phyloP scores from a whole-genome alignment of 2,113 vertebrate genomes.

The Atrichornis clamosus region DNA sequence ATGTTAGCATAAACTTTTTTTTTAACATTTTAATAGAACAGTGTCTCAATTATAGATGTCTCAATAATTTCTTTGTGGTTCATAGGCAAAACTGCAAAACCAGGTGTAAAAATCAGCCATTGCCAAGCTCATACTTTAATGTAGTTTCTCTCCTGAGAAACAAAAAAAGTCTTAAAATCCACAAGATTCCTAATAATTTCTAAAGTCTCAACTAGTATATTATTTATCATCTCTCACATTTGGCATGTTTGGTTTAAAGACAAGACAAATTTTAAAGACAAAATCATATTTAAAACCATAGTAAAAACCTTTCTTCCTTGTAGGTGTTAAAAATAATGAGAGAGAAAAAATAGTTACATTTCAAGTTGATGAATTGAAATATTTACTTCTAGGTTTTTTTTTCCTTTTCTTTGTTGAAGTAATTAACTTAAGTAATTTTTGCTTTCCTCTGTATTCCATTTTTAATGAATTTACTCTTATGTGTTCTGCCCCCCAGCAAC shows the following conservation, averaged over 20 bases:
- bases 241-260: not conserved
- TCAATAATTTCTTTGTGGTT: not conserved
- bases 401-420: not conserved
- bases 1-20: not conserved
- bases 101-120: not conserved
- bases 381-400: not conserved
- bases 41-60: not conserved
- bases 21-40: not conserved
- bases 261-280: not conserved
- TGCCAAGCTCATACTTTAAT: not conserved
- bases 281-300: not conserved
- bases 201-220: not conserved
- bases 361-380: not conserved
- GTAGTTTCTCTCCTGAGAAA: not conserved
- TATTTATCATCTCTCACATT: not conserved
- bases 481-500: not conserved
- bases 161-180: rapidly evolving
- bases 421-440: not conserved
- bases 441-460: not conserved
- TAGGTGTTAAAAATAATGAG: not conserved
- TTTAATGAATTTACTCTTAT: not conserved
- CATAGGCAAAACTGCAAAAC: not conserved
- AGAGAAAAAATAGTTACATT: not conserved
- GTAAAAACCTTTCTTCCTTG: not conserved
- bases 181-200: not conserved